Evolutionary conservation across 2,113 vertebrate species (phyloP), one percentile per base, ranked within the genome.

Genomic region (Gallinago jamesoni): DNA sequence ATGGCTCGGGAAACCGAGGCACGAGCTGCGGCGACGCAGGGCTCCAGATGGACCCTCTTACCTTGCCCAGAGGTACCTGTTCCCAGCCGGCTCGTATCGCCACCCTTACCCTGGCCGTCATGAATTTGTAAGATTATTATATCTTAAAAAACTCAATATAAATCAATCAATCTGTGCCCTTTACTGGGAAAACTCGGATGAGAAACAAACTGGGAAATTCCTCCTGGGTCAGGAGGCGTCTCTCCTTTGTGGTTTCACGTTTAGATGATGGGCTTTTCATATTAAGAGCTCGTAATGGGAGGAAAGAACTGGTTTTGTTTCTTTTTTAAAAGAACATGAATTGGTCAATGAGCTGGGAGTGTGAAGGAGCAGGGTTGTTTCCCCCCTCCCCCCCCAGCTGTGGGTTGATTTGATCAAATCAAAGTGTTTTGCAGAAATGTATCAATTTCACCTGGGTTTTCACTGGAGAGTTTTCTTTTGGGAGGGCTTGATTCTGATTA

Each of bases 91-190:
- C 24, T 30, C 39, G 1, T 37, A 1, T n/a, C 1, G 1, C n/a
- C 47, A 4, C 16, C 27, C 0, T 33, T 31, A 6, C 59, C 3
- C 7, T 6, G 5, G 39, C 12, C 14, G 0, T 8, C 8, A 21
- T 4, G 17, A 15, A 30, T 30, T 33, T 22, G n/a, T 30, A 77
- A 82, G 63, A 12, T 13, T 10, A 39, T 64, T 33, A 19, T 3
- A 19, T 4, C 37, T 59, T 59, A 8, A 60, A 39, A 24, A 16
- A 21, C 14, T 7, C 18, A 45, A 14, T 48, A 15, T 43, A 43
- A 43, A 16, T 43, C 41, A 39, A 39, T 13, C 20, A 35, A 17
- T 48, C n/a, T 15, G 11, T 47, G 20, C 39, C 41, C 47, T 69
- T 68, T 20, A 5, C 28, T 4, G 20, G 63, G 47, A 50, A 21